Base-by-base conservation (phyloP, 1,140 invertebrate species). In the Marisa cornuarietis region DNA sequence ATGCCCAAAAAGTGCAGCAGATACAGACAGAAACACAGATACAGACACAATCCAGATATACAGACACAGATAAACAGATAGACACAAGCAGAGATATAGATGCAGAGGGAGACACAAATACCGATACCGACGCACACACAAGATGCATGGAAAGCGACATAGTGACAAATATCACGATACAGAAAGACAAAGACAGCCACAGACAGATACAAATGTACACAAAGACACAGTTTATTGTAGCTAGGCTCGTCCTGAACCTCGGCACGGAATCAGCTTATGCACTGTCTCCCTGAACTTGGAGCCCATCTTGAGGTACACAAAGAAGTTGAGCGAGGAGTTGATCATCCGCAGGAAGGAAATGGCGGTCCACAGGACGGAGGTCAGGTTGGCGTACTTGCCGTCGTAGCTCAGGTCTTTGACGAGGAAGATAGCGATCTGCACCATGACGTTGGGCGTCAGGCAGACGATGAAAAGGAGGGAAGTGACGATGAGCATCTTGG, bases 381-480 rank as follows among this genome's bases (percentile, higher is more conserved):
- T 69, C 20, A 66, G 26, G 65, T 78, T 78, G 65, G 51, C 31
- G 62, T 78, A 51, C 10, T 8, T 13, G 24, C 76, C 76, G 24
- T 66, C 65, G 13, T 78, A 66, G 26, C 26, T 66, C 7, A 78
- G 65, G 14, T 78, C 63, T 20, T 31, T 62, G 24, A 78, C 63
- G 0, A 78, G 20, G 51, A 54, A 54, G 63, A 18, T 78, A n/a
- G 52, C 16, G 51, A 78, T n/a, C 68, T 78, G 77, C 13, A 61
- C 68, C 4, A 71, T n/a, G 42, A 71, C n/a, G 63, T 52, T 78
- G 68, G 77, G 77, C 4, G 77, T 54, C 22, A 71, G n/a, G 54
- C 77, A 78, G 68, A 78, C 51, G 51, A 78, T 49, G 68, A 78
- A 78, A 16, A 78, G 52, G n/a, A 78, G 22, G 68, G 77, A 78